Percentiles rank a stretch among this genome's conserved stretches.
Evolutionary conservation across 2,113 vertebrate genomes (phyloP).

Genomic region (Odobenus rosmarus): DNA sequence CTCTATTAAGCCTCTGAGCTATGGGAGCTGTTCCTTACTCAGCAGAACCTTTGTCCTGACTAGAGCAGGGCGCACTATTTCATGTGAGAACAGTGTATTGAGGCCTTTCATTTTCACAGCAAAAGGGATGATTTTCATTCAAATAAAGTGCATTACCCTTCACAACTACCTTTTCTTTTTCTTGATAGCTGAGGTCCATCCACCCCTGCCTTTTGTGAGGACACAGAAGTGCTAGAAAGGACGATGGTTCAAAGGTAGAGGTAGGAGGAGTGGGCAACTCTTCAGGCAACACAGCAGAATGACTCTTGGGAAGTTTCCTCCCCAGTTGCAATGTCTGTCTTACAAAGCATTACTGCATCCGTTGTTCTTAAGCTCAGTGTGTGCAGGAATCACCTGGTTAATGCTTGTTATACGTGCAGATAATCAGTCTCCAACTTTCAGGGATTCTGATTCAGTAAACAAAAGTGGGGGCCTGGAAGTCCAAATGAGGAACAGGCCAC

Average conservation of each 20-base stretch:
- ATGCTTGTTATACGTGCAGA: neutral
- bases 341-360: accelerated
- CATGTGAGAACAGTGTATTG: neutral
- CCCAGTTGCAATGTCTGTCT: accelerated
- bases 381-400: neutral
- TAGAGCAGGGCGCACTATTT: neutral
- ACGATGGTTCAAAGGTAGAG: neutral
- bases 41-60: neutral
- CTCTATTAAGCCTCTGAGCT: neutral
- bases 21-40: neutral
- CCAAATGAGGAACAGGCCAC: neutral
- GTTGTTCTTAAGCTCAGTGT: neutral
- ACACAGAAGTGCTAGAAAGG: neutral
- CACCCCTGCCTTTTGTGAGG: neutral
- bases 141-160: neutral
- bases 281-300: neutral
- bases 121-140: neutral
- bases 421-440: no score
- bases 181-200: neutral
- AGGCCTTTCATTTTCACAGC: neutral
- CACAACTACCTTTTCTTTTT: neutral
- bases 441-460: neutral
- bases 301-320: neutral
- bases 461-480: neutral
- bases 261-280: neutral